phyloP scores from a whole-genome alignment of 2,797 vertebrate species.

The Arctocebus calabarensis region DNA sequence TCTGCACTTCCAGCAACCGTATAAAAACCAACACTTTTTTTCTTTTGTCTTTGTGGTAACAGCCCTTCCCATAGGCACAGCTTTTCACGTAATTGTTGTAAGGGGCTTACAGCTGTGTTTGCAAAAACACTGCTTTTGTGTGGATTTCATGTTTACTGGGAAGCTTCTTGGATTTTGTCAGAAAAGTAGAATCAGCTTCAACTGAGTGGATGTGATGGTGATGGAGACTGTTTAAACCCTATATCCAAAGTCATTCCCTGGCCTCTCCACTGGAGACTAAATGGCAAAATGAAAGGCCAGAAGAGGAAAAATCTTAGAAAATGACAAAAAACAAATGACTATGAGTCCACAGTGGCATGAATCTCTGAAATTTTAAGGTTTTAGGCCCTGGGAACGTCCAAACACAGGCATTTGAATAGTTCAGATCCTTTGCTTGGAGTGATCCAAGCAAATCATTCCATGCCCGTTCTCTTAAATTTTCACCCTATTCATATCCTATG shows the following conservation, averaged over 20 bases:
- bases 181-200: not conserved
- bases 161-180: not conserved
- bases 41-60: not conserved
- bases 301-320: not conserved
- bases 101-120: not conserved
- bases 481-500: not conserved
- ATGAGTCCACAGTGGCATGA: not conserved
- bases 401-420: not conserved
- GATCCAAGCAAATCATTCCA: not conserved
- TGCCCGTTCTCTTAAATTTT: not conserved
- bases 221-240: not conserved
- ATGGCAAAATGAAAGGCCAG: not conserved
- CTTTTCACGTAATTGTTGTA: not conserved
- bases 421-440: not conserved
- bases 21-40: not conserved
- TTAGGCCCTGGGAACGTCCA: not conserved
- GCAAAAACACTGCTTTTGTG: not conserved
- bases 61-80: not conserved
- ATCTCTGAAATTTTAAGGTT: not conserved
- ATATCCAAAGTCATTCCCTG: not conserved
- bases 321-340: not conserved
- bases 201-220: not conserved
- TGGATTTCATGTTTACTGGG: fast-evolving
- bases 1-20: not conserved
- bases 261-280: not conserved